These are phyloP conservation scores for Ophion obscuratus DNA, from an alignment of 2,888 invertebrate species.

Conservation along the genomic window DNA sequence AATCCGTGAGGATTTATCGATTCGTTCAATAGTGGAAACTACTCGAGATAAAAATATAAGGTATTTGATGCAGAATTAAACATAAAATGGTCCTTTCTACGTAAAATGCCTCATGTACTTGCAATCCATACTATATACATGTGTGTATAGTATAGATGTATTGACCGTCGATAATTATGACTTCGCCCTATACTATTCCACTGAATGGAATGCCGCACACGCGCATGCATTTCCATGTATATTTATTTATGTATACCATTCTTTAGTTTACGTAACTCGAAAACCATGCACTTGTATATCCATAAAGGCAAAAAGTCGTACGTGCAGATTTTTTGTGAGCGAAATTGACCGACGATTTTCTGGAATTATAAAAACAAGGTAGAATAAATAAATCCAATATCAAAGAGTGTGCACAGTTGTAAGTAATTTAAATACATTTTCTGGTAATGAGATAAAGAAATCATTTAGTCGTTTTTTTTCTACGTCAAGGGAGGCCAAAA, in stretches of 20 bases:
- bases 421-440: neutral
- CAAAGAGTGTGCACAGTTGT: neutral
- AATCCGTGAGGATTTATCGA: too few species aligned
- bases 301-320: neutral
- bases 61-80: neutral
- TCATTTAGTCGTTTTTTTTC: neutral
- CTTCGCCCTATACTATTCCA: constrained; percentile 4
- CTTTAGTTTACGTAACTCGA: constrained; percentile 22
- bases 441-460: neutral
- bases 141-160: neutral
- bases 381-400: neutral
- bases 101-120: constrained; percentile 6
- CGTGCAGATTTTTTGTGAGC: neutral
- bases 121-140: neutral
- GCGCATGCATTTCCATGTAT: neutral
- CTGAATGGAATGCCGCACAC: neutral
- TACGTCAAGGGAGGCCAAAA: too few species aligned
- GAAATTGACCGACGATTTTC: neutral
- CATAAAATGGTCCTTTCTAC: neutral
- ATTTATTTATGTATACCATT: neutral
- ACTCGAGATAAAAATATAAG: too few species aligned
- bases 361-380: too few species aligned
- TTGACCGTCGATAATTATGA: constrained; percentile 37
- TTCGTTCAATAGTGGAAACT: too few species aligned
- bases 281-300: constrained; percentile 6